These are phyloP conservation scores for Euplexia lucipara DNA, from an alignment of 2,888 invertebrate species.

Conservation along the genomic window DNA sequence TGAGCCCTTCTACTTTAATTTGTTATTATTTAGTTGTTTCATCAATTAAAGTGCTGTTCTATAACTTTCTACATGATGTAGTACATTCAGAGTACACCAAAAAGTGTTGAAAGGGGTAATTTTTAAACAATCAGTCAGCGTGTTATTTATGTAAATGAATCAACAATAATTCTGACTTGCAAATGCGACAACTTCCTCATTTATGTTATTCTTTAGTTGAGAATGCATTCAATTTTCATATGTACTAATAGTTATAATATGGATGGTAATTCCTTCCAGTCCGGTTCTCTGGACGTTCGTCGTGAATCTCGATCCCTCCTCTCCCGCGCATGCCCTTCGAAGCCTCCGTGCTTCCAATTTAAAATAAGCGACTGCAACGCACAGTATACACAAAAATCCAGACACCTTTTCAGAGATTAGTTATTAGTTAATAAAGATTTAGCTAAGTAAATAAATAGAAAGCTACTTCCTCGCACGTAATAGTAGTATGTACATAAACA, in stretches of 20 bases:
- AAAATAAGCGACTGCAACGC: slow-evolving; percentile 78
- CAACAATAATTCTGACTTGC: slow-evolving; percentile 21
- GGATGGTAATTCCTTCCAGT: slow-evolving; percentile 74
- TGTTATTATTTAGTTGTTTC: slow-evolving; percentile 57
- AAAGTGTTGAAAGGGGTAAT: neutral
- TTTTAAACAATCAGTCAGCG: slow-evolving; percentile 51
- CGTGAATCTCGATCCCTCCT: slow-evolving; percentile 83
- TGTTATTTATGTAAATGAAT: slow-evolving; percentile 71
- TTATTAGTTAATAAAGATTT: neutral
- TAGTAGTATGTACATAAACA: slow-evolving; percentile 20
- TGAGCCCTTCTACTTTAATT: slow-evolving; percentile 80
- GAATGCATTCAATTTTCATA: slow-evolving; percentile 11
- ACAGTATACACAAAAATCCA: slow-evolving; percentile 69
- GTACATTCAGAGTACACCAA: neutral
- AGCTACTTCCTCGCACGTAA: slow-evolving; percentile 18
- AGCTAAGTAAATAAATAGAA: slow-evolving; percentile 11
- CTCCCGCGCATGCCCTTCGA: slow-evolving; percentile 75
- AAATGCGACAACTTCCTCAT: slow-evolving; percentile 17
- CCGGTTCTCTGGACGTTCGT: slow-evolving; percentile 75
- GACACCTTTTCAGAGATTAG: slow-evolving; percentile 34
- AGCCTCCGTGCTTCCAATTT: slow-evolving; percentile 77
- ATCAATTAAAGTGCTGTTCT: slow-evolving; percentile 57
- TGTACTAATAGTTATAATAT: slow-evolving; percentile 29
- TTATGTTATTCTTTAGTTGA: slow-evolving; percentile 2
- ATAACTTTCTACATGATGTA: slow-evolving; percentile 1